A percentile compares a stretch with the other conserved stretches of the same genome.
Conservation (phyloP, 2,797 vertebrate genomes). For the Telmatherina bonti region DNA sequence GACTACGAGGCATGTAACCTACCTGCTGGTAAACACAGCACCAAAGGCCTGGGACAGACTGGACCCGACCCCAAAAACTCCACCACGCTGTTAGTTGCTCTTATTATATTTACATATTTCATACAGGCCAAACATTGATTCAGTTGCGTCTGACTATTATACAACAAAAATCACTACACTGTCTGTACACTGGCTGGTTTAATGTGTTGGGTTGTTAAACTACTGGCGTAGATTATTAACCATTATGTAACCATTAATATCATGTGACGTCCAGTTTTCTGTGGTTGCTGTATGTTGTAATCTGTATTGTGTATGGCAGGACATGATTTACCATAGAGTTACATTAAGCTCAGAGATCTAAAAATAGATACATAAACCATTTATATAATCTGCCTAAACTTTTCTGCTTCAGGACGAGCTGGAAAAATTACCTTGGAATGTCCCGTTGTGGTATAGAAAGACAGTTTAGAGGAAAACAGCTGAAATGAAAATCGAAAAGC, state of each 20-base stretch:
- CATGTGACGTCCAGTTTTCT: background rate
- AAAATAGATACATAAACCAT: background rate
- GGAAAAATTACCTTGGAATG: background rate
- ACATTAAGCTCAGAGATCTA: background rate
- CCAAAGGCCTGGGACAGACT: slow-evolving; percentile 89
- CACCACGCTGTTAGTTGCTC: slow-evolving; percentile 83
- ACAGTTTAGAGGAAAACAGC: background rate
- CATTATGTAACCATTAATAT: background rate
- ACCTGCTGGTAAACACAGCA: slow-evolving; percentile 88
- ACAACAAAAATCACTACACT: slow-evolving; percentile 7
- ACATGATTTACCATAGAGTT: background rate
- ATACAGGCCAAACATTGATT: slow-evolving; percentile 14
- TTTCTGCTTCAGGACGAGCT: slow-evolving; percentile 1
- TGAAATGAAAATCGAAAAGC: background rate
- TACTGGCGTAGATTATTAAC: background rate
- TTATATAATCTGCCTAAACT: background rate
- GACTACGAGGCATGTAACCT: slow-evolving; percentile 85
- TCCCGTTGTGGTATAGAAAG: background rate
- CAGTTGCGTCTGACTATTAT: slow-evolving; percentile 8
- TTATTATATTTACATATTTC: background rate
- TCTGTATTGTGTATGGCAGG: background rate
- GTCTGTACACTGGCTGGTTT: background rate
- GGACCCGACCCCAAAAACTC: slow-evolving; percentile 81
- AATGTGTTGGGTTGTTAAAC: background rate
- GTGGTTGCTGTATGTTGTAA: background rate